phyloP scores from a whole-genome alignment of 2,797 vertebrate genomes.

The Heliangelus exortis region DNA sequence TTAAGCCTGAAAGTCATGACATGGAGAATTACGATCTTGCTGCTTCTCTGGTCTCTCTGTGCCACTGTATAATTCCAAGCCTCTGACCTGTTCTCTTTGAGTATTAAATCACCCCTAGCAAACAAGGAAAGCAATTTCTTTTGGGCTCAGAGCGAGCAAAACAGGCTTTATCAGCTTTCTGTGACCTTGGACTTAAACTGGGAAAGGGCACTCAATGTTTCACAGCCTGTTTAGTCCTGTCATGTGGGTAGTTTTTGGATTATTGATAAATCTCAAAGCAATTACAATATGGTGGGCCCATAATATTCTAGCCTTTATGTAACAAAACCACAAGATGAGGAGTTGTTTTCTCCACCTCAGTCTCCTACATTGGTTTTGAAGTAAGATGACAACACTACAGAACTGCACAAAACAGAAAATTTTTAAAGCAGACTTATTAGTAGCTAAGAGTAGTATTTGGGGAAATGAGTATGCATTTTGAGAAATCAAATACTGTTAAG shows the following conservation, averaged over 20 bases:
- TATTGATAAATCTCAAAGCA: not conserved
- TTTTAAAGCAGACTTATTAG: not conserved
- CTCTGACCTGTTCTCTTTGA: not conserved
- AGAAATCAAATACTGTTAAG: not conserved
- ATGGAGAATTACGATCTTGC: not conserved
- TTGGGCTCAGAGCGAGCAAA: not conserved
- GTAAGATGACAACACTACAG: not conserved
- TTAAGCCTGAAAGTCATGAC: not conserved
- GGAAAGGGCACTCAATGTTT: not conserved
- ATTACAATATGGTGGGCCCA: not conserved
- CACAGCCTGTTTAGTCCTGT: not conserved
- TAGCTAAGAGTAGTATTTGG: not conserved
- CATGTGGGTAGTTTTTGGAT: not conserved
- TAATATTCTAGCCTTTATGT: not conserved
- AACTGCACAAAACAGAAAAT: not conserved
- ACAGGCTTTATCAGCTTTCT: not conserved
- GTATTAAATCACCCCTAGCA: not conserved
- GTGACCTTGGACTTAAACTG: not conserved
- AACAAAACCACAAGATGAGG: not conserved
- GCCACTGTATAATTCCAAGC: not conserved
- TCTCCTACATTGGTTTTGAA: not conserved
- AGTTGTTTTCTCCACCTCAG: not conserved
- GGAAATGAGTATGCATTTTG: not conserved
- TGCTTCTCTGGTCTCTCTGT: not conserved
- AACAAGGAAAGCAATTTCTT: slow-evolving; percentile 11